phyloP scores from a whole-genome alignment of 2,888 invertebrate species.

The Dasypolia templi region DNA sequence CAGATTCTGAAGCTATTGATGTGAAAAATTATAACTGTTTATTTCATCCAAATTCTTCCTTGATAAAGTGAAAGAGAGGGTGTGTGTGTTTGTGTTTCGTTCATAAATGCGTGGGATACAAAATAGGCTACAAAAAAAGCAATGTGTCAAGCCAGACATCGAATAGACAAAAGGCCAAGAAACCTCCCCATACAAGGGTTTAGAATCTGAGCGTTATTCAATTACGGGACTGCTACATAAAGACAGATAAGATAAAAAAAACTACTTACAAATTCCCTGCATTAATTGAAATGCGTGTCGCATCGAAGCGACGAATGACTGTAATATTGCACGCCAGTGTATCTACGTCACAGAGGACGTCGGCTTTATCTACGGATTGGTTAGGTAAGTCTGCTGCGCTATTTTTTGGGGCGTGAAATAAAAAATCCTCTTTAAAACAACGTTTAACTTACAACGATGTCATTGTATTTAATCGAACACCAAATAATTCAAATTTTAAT shows the following conservation, averaged over 20 bases:
- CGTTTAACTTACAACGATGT: too few relatives aligned
- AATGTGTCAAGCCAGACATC: background rate
- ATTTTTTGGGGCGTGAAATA: constrained; percentile 12
- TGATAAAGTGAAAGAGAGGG: too few relatives aligned
- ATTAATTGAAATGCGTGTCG: constrained; percentile 14
- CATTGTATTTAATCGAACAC: background rate
- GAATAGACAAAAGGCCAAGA: background rate
- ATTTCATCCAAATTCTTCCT: background rate
- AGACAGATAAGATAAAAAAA: background rate
- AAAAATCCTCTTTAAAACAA: background rate
- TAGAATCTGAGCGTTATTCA: background rate
- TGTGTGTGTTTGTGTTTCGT: too few relatives aligned
- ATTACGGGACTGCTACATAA: background rate
- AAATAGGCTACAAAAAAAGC: too few relatives aligned
- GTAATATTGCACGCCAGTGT: constrained; percentile 9
- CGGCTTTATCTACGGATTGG: background rate
- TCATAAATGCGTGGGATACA: too few relatives aligned
- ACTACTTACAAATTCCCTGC: background rate
- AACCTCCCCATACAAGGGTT: background rate
- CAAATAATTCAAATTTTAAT: background rate
- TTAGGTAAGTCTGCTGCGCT: constrained; percentile 13
- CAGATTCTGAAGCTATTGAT: background rate
- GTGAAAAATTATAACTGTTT: background rate
- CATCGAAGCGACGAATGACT: constrained; percentile 9
- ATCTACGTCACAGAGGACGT: constrained; percentile 19